phyloP scores from a whole-genome alignment of 2,113 vertebrate genomes.

The Lethenteron reissneri region DNA sequence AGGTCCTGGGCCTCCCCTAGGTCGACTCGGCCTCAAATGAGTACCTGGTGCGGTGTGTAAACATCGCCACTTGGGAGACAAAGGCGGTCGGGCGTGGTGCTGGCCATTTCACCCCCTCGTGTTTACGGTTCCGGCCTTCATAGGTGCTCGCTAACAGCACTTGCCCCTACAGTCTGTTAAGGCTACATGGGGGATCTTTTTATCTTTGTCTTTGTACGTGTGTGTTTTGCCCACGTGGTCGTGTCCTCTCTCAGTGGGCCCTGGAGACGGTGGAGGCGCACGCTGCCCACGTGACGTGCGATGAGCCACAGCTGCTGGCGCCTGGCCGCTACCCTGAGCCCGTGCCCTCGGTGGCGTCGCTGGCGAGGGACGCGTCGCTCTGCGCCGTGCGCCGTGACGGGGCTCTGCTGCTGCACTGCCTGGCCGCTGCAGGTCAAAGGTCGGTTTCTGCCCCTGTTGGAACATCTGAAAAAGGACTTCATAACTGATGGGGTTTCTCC shows the following conservation, averaged over 20 bases:
- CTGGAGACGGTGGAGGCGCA: conserved; percentile 42
- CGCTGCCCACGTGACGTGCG: conserved; percentile 30
- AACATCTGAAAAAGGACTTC: too few species aligned
- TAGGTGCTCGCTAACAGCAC: too few species aligned
- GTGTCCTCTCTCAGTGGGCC: conserved; percentile 26
- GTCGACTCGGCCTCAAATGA: too few species aligned
- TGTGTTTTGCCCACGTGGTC: not conserved
- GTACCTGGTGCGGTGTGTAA: too few species aligned
- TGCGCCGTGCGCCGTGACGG: conserved; percentile 47
- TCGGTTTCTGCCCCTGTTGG: too few species aligned
- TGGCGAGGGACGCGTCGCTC: conserved; percentile 62
- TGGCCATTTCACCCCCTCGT: too few species aligned
- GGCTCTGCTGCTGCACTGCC: conserved; percentile 53
- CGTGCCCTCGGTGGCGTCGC: conserved; percentile 43
- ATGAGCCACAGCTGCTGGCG: conserved; percentile 42
- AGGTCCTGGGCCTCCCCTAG: too few species aligned
- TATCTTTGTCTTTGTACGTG: accelerated
- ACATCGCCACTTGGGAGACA: too few species aligned
- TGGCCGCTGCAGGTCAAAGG: conserved; percentile 22
- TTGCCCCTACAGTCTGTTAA: too few species aligned
- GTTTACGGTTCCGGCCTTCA: too few species aligned
- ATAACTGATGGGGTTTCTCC: too few species aligned
- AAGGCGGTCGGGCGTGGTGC: too few species aligned
- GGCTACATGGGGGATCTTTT: not conserved
- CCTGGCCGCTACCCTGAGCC: conserved; percentile 66